Base-by-base conservation (phyloP, 2,797 vertebrate genomes). In the Argyrosomus regius region DNA sequence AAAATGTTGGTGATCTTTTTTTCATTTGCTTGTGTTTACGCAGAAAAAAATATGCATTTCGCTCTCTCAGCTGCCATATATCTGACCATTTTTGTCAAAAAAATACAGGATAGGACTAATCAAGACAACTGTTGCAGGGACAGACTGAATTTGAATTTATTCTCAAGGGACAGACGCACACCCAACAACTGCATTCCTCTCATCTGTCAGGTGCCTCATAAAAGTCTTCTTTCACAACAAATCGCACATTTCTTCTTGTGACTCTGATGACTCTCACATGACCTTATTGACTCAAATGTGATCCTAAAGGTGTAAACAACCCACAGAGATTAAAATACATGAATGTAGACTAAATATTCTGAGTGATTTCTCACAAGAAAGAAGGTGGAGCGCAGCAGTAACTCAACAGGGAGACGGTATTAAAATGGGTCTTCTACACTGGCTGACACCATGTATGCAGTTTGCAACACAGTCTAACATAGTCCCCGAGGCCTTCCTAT, bases 401-500 rank as follows among this genome's bases (percentile, higher is more conserved):
- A 62, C 72, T 78, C 49, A 80, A 65, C 83, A 48, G 67, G 64
- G 57, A 85, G 58, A 24, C 56, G 24, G 63, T 39, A 69, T 63
- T 60, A 66, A 86, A 82, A 72, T 16, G 22, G 48, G 26, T 58
- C 53, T 73, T 46, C 35, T 41, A 57, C 73, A 53, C n/a, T 0
- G 5, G 56, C 79, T 84, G 83, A 67, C 75, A 68, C 52, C 74
- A 50, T 78, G 69, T 78, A 72, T 81, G 78, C 83, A 78, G 46
- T 62, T 80, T 60, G 70, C 78, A 80, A 49, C 63, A 57, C 70
- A 39, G 67, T 72, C 72, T 63, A 72, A 71, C 82, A 65, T 5
- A n/a, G 70, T 86, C 85, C 86, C 80, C 7, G 28, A 66, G 88
- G 88, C 65, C 77, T 60, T 78, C 77, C 84, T 49, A 82, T 88